Evolutionary conservation across 2,113 vertebrate species (phyloP).

Genomic region (Dissostichus mawsoni): DNA sequence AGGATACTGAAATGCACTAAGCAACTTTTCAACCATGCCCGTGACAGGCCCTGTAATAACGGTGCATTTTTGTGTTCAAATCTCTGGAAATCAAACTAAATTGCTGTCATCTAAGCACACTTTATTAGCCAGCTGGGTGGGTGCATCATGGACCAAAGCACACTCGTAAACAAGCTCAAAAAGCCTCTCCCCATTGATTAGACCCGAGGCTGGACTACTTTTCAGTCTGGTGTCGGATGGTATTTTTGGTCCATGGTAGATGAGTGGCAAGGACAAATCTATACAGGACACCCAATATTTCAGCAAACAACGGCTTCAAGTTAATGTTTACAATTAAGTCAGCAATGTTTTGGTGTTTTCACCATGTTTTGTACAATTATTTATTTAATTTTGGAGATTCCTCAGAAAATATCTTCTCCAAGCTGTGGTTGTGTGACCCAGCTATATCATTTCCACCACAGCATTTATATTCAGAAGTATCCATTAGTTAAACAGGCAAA

Average conservation of each 20-base stretch:
- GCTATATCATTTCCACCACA: neutral
- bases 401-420: neutral
- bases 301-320: slow-evolving; percentile 33
- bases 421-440: neutral
- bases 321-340: slow-evolving; percentile 14
- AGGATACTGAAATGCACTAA: slow-evolving; percentile 51
- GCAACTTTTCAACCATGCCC: slow-evolving; percentile 46
- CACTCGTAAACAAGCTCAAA: slow-evolving; percentile 76
- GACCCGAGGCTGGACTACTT: slow-evolving; percentile 78
- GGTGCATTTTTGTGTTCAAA: slow-evolving; percentile 57
- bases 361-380: neutral
- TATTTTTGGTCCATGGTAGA: slow-evolving; percentile 72
- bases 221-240: slow-evolving; percentile 69
- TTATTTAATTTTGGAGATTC: neutral
- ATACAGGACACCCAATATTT: slow-evolving; percentile 50
- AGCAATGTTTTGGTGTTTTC: neutral
- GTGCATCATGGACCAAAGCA: slow-evolving; percentile 62
- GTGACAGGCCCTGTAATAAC: slow-evolving; percentile 56
- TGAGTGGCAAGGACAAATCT: slow-evolving; percentile 71
- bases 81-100: slow-evolving; percentile 69
- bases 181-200: slow-evolving; percentile 80
- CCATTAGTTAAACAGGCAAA: neutral
- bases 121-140: slow-evolving; percentile 61
- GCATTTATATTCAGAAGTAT: neutral
- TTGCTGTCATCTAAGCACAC: slow-evolving; percentile 49